Evolutionary conservation across 2,113 vertebrate species (phyloP).

Genomic region (Cynopterus brachyotis): DNA sequence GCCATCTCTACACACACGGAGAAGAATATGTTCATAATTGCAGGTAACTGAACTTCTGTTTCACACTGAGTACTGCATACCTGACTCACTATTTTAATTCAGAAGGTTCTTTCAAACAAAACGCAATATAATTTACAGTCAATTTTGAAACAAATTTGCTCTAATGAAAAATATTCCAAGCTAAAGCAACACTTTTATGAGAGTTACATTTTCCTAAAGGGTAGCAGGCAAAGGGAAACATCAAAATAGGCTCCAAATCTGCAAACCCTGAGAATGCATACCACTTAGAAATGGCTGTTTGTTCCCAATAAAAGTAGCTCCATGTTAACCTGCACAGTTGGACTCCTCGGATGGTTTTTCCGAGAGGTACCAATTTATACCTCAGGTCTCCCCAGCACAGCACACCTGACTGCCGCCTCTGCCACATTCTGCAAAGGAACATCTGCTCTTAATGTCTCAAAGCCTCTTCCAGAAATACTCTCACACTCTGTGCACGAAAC

Average conservation of each 20-base stretch:
- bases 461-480: constrained; percentile 46
- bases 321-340: constrained; percentile 1
- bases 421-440: constrained; percentile 58
- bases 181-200: constrained; percentile 10
- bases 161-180: constrained; percentile 71
- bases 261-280: background rate
- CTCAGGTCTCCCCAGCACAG: background rate
- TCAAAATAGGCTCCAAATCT: constrained; percentile 25
- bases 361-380: background rate
- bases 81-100: constrained; percentile 47
- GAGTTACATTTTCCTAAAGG: constrained; percentile 51
- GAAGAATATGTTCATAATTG: background rate
- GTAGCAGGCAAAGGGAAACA: constrained; percentile 36
- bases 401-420: constrained; percentile 59
- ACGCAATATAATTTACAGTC: constrained; percentile 31
- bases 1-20: background rate
- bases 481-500: background rate
- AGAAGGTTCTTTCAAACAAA: constrained; percentile 60
- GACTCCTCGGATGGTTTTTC: constrained; percentile 55
- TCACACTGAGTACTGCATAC: background rate
- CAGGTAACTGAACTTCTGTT: constrained; percentile 56
- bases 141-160: constrained; percentile 47
- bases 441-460: constrained; percentile 62
- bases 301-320: constrained; percentile 36
- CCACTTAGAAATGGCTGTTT: constrained; percentile 10